Base-by-base conservation (phyloP, 2,888 invertebrate genomes). In the Tachina fera region DNA sequence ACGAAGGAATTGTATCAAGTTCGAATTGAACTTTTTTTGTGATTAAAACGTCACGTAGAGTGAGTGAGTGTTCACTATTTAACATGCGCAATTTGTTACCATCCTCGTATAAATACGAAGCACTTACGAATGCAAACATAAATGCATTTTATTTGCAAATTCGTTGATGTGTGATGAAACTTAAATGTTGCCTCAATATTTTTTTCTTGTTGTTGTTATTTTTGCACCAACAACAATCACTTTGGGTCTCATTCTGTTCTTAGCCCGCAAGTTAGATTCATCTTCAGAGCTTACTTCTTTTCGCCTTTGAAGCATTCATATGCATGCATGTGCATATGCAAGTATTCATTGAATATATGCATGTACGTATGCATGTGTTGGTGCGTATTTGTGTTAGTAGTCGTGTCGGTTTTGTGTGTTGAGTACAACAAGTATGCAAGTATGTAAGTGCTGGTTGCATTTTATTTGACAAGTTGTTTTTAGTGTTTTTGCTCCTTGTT, bases 381-480 rank as follows among this genome's bases (percentile, higher is more conserved):
- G 41, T 13, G 45, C 6, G 11, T 31, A n/a, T 53, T 61, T 67
- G 16, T 47, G 9, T 49, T 63, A 16, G 51, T 43, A 13, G 56
- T 67, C 14, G 60, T 60, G 51, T 49, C 31, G 60, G 58, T 58
- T 60, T 72, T 68, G 5, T 74, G 41, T 70, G 19, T 53, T 51
- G 68, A 56, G 19, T 45, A 16, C 68, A 60, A 70, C 31, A 5
- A 31, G 31, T 31, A 31, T 6, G 43, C 31, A 0, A 31, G 31
- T 31, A 31, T 4, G 43, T 70, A 56, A 63, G 47, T 68, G 60
- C 58, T 58, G 22, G 11, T 45, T 31, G 43, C 51, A 47, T 71
- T 71, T 63, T 77, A 70, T 81, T 74, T 77, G 84, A 80, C 80
- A 84, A 84, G 81, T 70, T 65, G 72, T 79, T 76, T 76, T 75